A percentile compares a stretch with the other conserved stretches of the same genome.
These are phyloP conservation scores for Xiphorhynchus elegans DNA, from an alignment of 2,113 vertebrate species.

Conservation along the genomic window DNA sequence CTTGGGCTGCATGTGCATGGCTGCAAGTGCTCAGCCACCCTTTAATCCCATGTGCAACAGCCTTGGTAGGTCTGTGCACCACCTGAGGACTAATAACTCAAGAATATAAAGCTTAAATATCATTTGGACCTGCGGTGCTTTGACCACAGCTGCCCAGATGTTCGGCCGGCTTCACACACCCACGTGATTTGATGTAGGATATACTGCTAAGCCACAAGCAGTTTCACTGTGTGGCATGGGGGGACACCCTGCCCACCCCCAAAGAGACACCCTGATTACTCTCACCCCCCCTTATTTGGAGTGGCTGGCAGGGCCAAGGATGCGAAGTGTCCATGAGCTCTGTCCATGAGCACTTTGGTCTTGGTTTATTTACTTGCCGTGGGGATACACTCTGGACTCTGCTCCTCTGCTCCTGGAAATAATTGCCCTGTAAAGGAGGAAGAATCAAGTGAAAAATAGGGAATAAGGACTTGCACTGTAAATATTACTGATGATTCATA, in stretches of 20 bases:
- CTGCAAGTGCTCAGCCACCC: not conserved
- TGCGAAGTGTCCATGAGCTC: not conserved
- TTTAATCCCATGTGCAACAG: not conserved
- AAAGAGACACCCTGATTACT: not conserved
- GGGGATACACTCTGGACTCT: not conserved
- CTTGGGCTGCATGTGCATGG: not conserved
- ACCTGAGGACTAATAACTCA: not conserved
- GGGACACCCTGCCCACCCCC: not conserved
- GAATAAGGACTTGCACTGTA: not conserved
- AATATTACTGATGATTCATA: slow-evolving; percentile 48
- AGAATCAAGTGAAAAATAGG: not conserved
- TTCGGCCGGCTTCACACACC: not conserved
- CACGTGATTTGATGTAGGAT: not conserved
- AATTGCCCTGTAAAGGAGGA: not conserved
- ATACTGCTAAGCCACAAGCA: not conserved
- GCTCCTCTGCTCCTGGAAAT: not conserved
- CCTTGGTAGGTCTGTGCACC: not conserved
- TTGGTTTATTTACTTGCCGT: not conserved
- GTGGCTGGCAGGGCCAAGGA: not conserved
- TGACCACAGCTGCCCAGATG: not conserved
- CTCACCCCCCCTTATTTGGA: not conserved
- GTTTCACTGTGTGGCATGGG: not conserved
- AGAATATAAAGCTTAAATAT: not conserved
- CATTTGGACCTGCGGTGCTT: not conserved
- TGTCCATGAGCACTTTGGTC: not conserved